Conservation (phyloP, 2,113 vertebrate genomes). For the Terrapene triunguis region DNA sequence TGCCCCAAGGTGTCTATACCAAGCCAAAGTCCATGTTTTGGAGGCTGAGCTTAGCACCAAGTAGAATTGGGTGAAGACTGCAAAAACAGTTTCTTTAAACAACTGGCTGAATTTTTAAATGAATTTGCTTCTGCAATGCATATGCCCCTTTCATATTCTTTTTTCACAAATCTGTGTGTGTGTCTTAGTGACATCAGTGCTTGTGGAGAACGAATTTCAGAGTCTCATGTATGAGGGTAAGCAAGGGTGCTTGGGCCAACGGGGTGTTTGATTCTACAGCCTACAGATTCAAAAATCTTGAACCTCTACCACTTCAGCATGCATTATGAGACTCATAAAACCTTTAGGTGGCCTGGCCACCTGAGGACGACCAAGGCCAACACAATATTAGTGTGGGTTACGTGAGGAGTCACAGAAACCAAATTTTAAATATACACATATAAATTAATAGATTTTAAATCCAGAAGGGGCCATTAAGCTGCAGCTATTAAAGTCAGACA, state of each 20-base stretch:
- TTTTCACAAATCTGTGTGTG: background rate
- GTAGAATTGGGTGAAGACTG: background rate
- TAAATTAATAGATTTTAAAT: conserved; percentile 67
- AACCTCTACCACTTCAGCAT: background rate
- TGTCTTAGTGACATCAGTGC: background rate
- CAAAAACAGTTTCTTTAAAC: background rate
- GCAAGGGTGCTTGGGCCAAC: background rate
- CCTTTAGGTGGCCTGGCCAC: background rate
- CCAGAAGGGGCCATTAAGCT: conserved; percentile 32
- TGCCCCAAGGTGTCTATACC: background rate
- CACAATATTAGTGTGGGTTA: background rate
- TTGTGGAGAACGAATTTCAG: background rate
- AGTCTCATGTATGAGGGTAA: background rate
- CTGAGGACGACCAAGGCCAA: background rate
- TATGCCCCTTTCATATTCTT: background rate
- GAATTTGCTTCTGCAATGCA: background rate
- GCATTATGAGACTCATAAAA: background rate
- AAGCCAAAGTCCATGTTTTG: background rate
- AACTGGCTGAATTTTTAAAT: background rate
- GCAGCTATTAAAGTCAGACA: background rate
- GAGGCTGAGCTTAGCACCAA: background rate
- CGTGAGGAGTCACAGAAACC: background rate
- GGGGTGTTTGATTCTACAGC: background rate
- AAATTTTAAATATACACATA: conserved; percentile 56
- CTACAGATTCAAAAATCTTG: background rate